phyloP scores from a whole-genome alignment of 2,113 vertebrate species.

The Notothenia rossii region DNA sequence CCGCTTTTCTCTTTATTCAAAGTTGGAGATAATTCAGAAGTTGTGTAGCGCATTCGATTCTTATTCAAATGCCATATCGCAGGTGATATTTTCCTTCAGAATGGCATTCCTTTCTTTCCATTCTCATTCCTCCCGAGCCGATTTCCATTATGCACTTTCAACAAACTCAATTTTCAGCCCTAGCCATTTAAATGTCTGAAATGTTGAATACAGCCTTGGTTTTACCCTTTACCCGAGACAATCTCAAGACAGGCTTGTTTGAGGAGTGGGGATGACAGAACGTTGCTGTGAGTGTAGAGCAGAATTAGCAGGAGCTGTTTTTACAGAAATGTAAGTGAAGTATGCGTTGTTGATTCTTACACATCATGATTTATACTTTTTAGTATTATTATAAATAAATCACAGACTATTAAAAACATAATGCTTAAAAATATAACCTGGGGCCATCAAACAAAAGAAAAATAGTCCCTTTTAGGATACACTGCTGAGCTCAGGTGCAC shows the following conservation, averaged over 20 bases:
- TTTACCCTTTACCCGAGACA: constrained; percentile 49
- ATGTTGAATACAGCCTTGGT: constrained; percentile 49
- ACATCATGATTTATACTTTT: background rate
- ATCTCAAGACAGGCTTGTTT: constrained; percentile 25
- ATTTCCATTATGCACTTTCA: constrained; percentile 63
- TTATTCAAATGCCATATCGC: constrained; percentile 73
- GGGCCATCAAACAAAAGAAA: background rate
- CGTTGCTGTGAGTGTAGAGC: background rate
- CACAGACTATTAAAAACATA: background rate
- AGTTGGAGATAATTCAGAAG: constrained; percentile 64
- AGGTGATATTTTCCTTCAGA: constrained; percentile 71
- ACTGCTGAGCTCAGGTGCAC: constrained; percentile 63
- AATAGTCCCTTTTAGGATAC: constrained; percentile 1
- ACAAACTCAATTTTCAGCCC: constrained; percentile 66
- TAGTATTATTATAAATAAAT: background rate
- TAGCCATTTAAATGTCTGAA: constrained; percentile 59
- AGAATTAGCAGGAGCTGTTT: background rate
- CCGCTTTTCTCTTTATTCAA: constrained; percentile 62
- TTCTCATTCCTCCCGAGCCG: constrained; percentile 55
- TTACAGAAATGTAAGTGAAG: background rate
- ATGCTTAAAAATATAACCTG: background rate
- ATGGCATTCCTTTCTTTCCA: constrained; percentile 53
- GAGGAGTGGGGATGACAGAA: background rate
- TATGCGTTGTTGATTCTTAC: background rate
- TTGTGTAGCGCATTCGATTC: constrained; percentile 61